These are phyloP conservation scores for Dysidea cf. avara DNA, from an alignment of 37 sponge, comb jelly and placozoan genomes.

Conservation along the genomic window DNA sequence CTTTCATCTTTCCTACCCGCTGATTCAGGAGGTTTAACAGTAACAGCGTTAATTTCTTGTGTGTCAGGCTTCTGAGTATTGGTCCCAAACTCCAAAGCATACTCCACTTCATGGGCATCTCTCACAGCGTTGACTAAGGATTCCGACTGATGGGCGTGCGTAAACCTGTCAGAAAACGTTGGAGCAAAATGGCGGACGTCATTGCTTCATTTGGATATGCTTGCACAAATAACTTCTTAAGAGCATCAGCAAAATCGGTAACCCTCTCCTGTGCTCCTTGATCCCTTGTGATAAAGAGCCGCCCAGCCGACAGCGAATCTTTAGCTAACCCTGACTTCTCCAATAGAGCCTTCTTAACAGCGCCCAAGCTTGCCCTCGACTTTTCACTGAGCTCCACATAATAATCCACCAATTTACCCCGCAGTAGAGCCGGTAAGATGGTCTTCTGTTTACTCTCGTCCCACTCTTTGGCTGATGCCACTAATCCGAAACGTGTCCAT, in stretches of 20 bases:
- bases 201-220: constrained; percentile 27
- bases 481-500: constrained; percentile 40
- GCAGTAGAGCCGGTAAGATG: constrained; percentile 25
- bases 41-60: too few species aligned
- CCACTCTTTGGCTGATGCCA: constrained; percentile 40
- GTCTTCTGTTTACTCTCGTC: constrained; percentile 32
- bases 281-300: not conserved
- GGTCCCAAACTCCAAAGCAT: constrained; percentile 5
- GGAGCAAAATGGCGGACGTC: constrained; percentile 20
- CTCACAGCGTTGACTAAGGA: constrained; percentile 19
- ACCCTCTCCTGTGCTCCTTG: constrained; percentile 23
- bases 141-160: constrained; percentile 17
- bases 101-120: constrained; percentile 24
- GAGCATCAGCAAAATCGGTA: constrained; percentile 4
- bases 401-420: constrained; percentile 31
- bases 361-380: constrained; percentile 1
- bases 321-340: not conserved
- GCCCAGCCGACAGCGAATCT: constrained; percentile 21
- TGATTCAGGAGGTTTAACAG: too few species aligned
- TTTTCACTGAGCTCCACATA: constrained; percentile 11
- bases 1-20: too few species aligned
- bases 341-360: constrained; percentile 14
- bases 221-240: constrained; percentile 17
- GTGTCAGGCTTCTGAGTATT: too few species aligned
- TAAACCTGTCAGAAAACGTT: constrained; percentile 37